Percentiles rank a stretch among this genome's conserved stretches.
Evolutionary conservation across 2,797 vertebrate species (phyloP).

Genomic region (Passerculus sandwichensis): DNA sequence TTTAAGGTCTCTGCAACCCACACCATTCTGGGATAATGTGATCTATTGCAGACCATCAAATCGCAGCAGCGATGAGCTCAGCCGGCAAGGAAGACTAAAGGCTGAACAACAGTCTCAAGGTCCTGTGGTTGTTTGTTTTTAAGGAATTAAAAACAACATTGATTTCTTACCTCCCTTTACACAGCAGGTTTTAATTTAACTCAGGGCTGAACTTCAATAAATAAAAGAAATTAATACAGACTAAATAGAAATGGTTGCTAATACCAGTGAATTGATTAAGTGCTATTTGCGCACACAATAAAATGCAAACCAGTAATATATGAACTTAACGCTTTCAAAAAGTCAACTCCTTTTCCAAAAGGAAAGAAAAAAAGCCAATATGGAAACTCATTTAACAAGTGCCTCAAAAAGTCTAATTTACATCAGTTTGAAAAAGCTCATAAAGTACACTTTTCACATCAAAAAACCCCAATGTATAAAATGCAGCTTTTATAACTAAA

Average conservation of each 20-base stretch:
- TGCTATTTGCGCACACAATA: neutral
- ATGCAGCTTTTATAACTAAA: neutral
- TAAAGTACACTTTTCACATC: neutral
- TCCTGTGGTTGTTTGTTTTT: neutral
- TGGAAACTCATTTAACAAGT: neutral
- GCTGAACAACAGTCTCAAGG: neutral
- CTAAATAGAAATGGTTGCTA: neutral
- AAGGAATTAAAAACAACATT: neutral
- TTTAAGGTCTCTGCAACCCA: neutral
- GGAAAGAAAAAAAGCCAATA: neutral
- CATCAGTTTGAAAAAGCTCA: neutral
- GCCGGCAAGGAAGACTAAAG: neutral
- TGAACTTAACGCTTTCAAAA: neutral
- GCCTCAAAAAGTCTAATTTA: neutral
- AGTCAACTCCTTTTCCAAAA: neutral
- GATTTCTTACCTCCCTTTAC: neutral
- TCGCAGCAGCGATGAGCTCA: neutral
- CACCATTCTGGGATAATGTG: neutral
- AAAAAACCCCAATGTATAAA: neutral
- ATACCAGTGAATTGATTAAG: neutral
- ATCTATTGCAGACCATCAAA: neutral
- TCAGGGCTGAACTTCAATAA: neutral
- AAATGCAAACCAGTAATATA: neutral
- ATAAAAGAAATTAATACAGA: neutral
- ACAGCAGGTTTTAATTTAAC: neutral